Base-by-base conservation (phyloP, 2,113 vertebrate species). In the Lophura nycthemera region DNA sequence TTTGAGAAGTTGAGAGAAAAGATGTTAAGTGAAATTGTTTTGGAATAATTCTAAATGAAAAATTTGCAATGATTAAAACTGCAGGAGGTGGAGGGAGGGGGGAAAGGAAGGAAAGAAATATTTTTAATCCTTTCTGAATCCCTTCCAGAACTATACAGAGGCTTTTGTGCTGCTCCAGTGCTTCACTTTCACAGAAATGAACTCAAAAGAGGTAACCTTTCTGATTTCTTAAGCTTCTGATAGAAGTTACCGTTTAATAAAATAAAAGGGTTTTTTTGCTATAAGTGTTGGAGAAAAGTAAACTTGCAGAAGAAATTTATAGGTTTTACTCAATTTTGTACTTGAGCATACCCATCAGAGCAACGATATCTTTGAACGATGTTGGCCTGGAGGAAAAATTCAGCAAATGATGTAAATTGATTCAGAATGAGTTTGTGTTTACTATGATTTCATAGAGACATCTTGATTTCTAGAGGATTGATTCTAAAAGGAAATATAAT, bases 121-220 rank as follows among this genome's bases (percentile, higher is more conserved):
- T 64, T 95, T 92, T 77, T 36, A 76, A 82, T 86, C 64, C 52
- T 59, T 88, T 71, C 4, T 70, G 24, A 69, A 11, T 87, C 15
- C 40, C 92, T 95, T 90, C 38, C 63, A 89, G 71, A 93, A 57
- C 8, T 38, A 61, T n/a, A 50, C 10, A 11, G 20, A 80, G 20
- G 40, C 54, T 19, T 64, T 83, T 75, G 50, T 48, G 52, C 59
- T 81, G 21, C 81, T 93, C 85, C 50, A 54, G 13, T 63, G 48
- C 61, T 50, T 22, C 8, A 30, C n/a, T 71, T 56, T 29, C 43
- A 67, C 15, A 72, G 16, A 88, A 71, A 85, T 87, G 8, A 64
- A 91, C 66, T 83, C 76, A 57, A 70, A 73, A 92, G 14, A 90
- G 50, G 54, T 92, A 85, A 57, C 34, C 61, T 22, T 92, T 70